phyloP scores from a whole-genome alignment of 1,140 invertebrate species.

The Hestina assimilis region DNA sequence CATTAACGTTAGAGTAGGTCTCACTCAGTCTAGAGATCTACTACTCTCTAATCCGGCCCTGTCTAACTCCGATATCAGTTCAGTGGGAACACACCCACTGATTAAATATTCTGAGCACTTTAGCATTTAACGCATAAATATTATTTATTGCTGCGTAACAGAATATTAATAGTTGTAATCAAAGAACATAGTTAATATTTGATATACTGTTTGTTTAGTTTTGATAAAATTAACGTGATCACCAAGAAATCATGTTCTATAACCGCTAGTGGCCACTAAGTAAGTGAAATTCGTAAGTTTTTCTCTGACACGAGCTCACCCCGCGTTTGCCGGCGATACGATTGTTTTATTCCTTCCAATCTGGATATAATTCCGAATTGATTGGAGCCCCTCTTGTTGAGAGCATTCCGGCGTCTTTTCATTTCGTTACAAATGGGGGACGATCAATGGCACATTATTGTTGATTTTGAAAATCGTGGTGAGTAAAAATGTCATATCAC shows the following conservation, averaged over 20 bases:
- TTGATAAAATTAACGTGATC: too few species aligned
- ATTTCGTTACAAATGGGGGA: not conserved
- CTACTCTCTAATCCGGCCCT: not conserved
- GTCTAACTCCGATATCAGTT: constrained; percentile 19
- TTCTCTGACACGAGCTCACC: not conserved
- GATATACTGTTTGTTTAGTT: too few species aligned
- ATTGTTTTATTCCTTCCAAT: constrained; percentile 9
- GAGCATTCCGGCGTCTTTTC: not conserved
- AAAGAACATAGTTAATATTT: too few species aligned
- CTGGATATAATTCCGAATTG: constrained; percentile 15
- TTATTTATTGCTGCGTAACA: not conserved
- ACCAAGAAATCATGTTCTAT: too few species aligned
- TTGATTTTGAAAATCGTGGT: not conserved
- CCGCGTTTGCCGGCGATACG: not conserved
- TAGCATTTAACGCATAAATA: not conserved
- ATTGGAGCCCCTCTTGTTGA: constrained; percentile 9
- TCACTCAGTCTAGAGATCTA: too few species aligned
- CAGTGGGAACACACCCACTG: constrained; percentile 15
- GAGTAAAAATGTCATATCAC: too few species aligned
- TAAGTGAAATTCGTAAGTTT: too few species aligned
- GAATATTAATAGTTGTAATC: too few species aligned
- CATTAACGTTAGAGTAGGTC: too few species aligned
- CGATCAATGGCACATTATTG: not conserved
- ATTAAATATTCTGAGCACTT: constrained; percentile 8
- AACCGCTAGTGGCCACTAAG: too few species aligned